Evolutionary conservation across 2,113 vertebrate genomes (phyloP).

Genomic region (Cyprinodon brontotheroides): DNA sequence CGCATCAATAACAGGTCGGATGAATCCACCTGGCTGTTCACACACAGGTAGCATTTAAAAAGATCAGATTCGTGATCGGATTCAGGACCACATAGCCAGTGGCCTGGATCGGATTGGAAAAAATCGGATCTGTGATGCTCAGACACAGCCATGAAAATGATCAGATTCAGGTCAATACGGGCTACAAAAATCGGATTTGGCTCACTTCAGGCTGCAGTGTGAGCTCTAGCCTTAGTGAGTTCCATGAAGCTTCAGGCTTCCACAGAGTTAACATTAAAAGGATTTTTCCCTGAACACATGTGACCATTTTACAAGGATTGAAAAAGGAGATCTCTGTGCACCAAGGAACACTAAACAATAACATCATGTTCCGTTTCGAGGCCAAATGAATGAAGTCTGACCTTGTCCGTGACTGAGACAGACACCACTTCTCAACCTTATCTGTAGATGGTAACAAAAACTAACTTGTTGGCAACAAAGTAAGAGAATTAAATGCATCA

Average conservation of each 20-base stretch:
- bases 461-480: background rate
- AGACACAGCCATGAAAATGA: too few species aligned
- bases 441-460: constrained; percentile 2
- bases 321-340: background rate
- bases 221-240: too few species aligned
- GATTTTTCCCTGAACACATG: background rate
- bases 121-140: too few species aligned
- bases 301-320: background rate
- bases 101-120: too few species aligned
- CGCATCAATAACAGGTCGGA: too few species aligned
- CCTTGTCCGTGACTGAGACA: background rate
- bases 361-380: constrained; percentile 6
- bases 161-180: too few species aligned
- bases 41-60: too few species aligned
- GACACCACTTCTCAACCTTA: background rate
- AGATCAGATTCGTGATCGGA: too few species aligned
- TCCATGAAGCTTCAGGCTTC: background rate
- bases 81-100: too few species aligned
- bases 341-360: background rate
- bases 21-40: too few species aligned
- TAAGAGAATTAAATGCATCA: background rate
- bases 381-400: background rate
- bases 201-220: too few species aligned
- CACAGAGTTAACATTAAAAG: background rate
- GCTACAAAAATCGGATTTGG: too few species aligned